phyloP scores from a whole-genome alignment of 1,140 invertebrate species.

The Oscheius sp. region DNA sequence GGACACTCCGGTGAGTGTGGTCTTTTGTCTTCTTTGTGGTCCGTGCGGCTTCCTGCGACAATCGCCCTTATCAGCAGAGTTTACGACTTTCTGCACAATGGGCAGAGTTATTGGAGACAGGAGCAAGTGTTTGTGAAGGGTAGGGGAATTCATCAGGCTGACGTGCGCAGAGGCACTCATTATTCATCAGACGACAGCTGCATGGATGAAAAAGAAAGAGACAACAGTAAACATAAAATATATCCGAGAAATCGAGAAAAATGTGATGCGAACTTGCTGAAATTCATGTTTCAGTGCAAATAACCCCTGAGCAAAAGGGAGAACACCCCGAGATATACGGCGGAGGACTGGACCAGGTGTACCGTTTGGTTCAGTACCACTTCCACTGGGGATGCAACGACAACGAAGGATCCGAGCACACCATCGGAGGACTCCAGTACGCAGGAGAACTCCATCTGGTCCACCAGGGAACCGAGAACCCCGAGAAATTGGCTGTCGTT shows the following conservation, averaged over 20 bases:
- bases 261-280: neutral
- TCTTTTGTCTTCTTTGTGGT: too few species aligned
- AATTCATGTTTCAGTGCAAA: constrained; percentile 49
- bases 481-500: constrained; percentile 52
- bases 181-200: neutral
- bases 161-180: neutral
- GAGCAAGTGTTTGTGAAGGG: too few species aligned
- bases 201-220: neutral
- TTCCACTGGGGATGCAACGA: constrained; percentile 57
- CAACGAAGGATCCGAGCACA: constrained; percentile 52
- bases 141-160: too few species aligned
- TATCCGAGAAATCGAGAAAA: neutral
- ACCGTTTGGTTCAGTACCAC: constrained; percentile 55
- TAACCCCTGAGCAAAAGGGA: constrained; percentile 41
- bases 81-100: too few species aligned
- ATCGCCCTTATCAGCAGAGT: too few species aligned
- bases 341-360: constrained; percentile 52
- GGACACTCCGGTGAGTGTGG: constrained; percentile 51
- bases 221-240: too few species aligned
- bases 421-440: constrained; percentile 52
- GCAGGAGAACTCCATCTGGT: constrained; percentile 57
- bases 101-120: neutral
- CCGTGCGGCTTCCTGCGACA: too few species aligned
- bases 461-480: constrained; percentile 49
- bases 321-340: constrained; percentile 57